Base-by-base conservation (phyloP, 2,888 invertebrate genomes). In the Phorcus lineatus region DNA sequence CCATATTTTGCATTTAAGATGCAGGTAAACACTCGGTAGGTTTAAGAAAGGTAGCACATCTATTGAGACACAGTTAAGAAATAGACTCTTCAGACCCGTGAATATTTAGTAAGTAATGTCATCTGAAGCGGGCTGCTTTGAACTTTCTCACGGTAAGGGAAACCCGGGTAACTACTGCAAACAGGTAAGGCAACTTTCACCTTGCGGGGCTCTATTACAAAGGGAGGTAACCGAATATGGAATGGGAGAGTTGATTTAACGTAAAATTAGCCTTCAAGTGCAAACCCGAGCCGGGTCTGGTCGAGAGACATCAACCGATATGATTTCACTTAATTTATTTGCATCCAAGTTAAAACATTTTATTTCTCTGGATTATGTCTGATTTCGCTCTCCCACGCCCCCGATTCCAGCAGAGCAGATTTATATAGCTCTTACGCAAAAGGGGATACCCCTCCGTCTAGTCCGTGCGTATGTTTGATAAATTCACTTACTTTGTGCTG, bases 91-190 rank as follows among this genome's bases (percentile, higher is more conserved):
- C 40, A 36, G 19, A 19, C 19, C 40, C 70, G 36, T 19, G 70
- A 28, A 54, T 54, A 55, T 76, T 76, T 76, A 76, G 76, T 24
- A 53, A 76, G 24, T 28, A 24, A 76, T 76, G 76, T 76, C 76
- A 76, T 76, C 53, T 17, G 55, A 55, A 76, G 55, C 53, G n/a
- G n/a, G 54, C 40, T 54, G 24, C 76, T 76, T 55, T 54, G 76
- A 54, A 76, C 55, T 76, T 76, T 76, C 76, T 76, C 76, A 76
- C 76, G 76, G 70, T 70, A 70, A 31, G 36, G 31, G 31, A 40
- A 47, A 31, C 70, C 70, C 36, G 70, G 19, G 36, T 70, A 70
- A 19, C 36, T 40, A 36, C 17, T 13, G 40, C 40, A 31, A 36
- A 31, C 70, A 70, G 70, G 70, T 70, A 36, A 70, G 31, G 36